These are phyloP conservation scores for Pandemis heparana DNA, from an alignment of 2,888 invertebrate genomes.

Conservation along the genomic window DNA sequence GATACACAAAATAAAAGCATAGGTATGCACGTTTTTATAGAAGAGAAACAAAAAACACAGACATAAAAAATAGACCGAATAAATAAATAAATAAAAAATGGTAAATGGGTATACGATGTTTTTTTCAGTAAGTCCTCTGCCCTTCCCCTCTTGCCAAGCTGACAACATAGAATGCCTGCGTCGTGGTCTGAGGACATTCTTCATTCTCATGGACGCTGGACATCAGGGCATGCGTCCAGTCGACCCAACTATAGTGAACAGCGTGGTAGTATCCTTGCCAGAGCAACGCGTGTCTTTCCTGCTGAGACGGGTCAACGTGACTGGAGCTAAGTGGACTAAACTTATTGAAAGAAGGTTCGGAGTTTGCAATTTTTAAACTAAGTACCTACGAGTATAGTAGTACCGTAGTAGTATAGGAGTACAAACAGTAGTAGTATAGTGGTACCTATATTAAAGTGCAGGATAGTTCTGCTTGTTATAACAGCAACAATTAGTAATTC, in stretches of 20 bases:
- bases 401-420: too few species aligned
- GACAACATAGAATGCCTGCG: slow-evolving; percentile 73
- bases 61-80: too few species aligned
- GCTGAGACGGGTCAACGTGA: slow-evolving; percentile 73
- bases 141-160: slow-evolving; percentile 73
- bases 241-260: slow-evolving; percentile 71
- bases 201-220: slow-evolving; percentile 74
- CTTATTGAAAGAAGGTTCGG: slow-evolving; percentile 67
- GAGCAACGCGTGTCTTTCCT: slow-evolving; percentile 70
- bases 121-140: slow-evolving; percentile 63
- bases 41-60: too few species aligned
- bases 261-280: slow-evolving; percentile 69
- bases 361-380: background rate
- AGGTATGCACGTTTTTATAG: too few species aligned
- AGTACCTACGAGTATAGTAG: too few species aligned
- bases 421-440: too few species aligned
- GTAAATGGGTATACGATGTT: too few species aligned
- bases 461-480: too few species aligned
- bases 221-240: slow-evolving; percentile 72
- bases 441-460: too few species aligned
- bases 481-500: too few species aligned
- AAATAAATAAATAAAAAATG: too few species aligned
- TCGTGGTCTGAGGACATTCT: slow-evolving; percentile 74
- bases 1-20: too few species aligned
- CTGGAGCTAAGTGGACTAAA: slow-evolving; percentile 77